A percentile compares a stretch with the other conserved stretches of the same genome.
Conservation (phyloP, 2,113 vertebrate species). For the Cavia aperea region DNA sequence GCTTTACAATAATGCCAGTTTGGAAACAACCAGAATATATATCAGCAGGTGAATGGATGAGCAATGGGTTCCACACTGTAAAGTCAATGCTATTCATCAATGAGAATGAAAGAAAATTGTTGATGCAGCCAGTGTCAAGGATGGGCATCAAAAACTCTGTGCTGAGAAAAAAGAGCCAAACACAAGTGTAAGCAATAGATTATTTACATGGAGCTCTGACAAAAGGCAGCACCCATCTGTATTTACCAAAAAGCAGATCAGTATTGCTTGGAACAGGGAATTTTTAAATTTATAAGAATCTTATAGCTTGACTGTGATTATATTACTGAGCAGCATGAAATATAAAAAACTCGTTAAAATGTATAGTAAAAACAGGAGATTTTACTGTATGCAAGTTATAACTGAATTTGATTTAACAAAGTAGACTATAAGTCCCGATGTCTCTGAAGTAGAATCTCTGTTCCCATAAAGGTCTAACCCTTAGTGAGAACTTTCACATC, state of each 20-base stretch:
- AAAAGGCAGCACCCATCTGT: not conserved
- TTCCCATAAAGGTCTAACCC: not conserved
- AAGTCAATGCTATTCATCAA: not conserved
- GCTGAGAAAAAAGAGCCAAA: not conserved
- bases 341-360: not conserved
- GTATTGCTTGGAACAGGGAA: no score
- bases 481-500: no score
- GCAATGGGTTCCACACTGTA: not conserved
- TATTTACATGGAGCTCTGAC: not conserved
- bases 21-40: not conserved
- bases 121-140: fast-evolving
- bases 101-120: not conserved
- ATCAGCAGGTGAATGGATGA: not conserved
- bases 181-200: fast-evolving
- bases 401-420: not conserved
- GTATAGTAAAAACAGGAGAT: not conserved
- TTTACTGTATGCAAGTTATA: not conserved
- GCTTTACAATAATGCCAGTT: not conserved
- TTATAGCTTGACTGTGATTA: not conserved
- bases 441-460: not conserved
- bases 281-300: not conserved
- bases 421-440: not conserved
- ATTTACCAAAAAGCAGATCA: no score
- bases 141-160: not conserved
- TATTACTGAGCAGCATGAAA: not conserved